Percentiles rank a stretch among this genome's conserved stretches.
These are phyloP conservation scores for Lepidocyrtinus sp. DNA, from an alignment of 2,888 invertebrate species.

Conservation along the genomic window DNA sequence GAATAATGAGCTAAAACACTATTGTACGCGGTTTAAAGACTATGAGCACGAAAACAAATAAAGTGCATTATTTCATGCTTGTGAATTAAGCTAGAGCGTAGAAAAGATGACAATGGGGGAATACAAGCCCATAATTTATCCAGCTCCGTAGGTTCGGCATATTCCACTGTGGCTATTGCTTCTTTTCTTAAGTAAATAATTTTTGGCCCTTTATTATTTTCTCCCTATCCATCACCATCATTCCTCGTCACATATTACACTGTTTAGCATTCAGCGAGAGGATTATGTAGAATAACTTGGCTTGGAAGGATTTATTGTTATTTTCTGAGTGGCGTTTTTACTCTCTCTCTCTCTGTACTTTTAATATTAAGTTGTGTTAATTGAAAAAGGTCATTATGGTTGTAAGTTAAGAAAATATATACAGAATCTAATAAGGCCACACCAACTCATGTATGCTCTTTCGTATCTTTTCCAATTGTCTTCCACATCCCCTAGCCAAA, in stretches of 20 bases:
- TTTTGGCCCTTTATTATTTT: constrained; percentile 19
- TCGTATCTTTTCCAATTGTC: neutral
- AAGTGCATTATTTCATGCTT: neutral
- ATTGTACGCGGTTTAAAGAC: neutral
- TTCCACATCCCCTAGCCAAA: neutral
- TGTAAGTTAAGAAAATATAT: neutral
- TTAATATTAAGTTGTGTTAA: constrained; percentile 29
- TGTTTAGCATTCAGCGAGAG: neutral
- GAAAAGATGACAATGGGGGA: constrained; percentile 42
- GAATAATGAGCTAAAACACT: neutral
- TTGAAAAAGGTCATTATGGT: constrained; percentile 55
- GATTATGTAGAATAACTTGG: constrained; percentile 14
- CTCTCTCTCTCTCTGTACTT: constrained; percentile 16
- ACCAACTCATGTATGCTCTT: no score
- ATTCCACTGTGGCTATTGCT: neutral
- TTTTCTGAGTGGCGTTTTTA: constrained; percentile 27
- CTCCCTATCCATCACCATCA: constrained; percentile 24
- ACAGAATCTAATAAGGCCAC: no score
- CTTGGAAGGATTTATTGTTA: neutral
- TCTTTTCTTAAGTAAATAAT: constrained; percentile 43
- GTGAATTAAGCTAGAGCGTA: neutral
- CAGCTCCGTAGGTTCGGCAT: neutral
- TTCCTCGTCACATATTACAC: neutral
- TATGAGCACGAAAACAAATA: constrained; percentile 5
- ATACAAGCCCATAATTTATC: constrained; percentile 50